These are phyloP conservation scores for Lacerta bilineata DNA, from an alignment of 2,797 vertebrate genomes.

Conservation along the genomic window DNA sequence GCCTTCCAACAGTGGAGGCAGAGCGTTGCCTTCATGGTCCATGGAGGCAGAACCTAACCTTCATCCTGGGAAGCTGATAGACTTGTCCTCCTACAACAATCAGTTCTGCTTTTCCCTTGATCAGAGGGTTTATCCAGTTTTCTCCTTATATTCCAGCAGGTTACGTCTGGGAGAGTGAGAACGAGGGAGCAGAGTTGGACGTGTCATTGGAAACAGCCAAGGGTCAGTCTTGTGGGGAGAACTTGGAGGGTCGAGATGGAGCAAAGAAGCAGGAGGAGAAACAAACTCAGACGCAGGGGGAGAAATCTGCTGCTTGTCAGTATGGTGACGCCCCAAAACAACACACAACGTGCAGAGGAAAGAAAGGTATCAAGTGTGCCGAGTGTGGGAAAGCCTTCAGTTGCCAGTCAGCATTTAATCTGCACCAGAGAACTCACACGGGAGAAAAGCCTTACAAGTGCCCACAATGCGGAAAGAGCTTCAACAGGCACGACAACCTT, in stretches of 20 bases:
- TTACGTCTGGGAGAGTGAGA: not conserved
- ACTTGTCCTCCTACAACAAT: not conserved
- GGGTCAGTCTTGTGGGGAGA: not conserved
- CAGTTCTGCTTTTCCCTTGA: not conserved
- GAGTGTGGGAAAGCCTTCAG: conserved; percentile 16
- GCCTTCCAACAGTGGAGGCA: too few relatives aligned
- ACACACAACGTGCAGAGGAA: not conserved
- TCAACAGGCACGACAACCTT: not conserved
- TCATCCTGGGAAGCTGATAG: too few relatives aligned
- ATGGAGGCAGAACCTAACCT: too few relatives aligned
- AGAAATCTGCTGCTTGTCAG: not conserved
- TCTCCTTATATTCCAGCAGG: not conserved
- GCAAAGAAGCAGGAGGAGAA: not conserved
- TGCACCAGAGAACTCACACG: not conserved
- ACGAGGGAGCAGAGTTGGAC: not conserved
- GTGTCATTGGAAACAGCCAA: not conserved
- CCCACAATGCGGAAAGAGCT: not conserved
- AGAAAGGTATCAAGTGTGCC: not conserved
- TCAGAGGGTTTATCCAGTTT: not conserved
- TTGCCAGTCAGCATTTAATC: not conserved
- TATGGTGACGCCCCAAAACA: not conserved
- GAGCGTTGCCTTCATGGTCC: too few relatives aligned
- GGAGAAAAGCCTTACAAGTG: not conserved
- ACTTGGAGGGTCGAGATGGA: not conserved
- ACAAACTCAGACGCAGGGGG: not conserved